Percentiles rank a stretch among this genome's conserved stretches.
Evolutionary conservation across 2,797 vertebrate genomes (phyloP).

Genomic region (Argya squamiceps): DNA sequence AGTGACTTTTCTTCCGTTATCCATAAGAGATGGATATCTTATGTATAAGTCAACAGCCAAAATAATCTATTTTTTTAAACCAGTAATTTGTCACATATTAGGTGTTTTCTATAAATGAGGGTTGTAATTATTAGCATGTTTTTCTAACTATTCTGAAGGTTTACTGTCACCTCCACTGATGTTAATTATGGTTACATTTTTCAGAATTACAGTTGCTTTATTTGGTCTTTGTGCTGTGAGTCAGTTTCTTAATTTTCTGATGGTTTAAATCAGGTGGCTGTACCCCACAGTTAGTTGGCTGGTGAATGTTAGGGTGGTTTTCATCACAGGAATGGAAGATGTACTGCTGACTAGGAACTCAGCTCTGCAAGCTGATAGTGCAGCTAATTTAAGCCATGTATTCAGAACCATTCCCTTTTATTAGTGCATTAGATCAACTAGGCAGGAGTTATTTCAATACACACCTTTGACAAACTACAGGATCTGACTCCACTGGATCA

Average conservation of each 20-base stretch:
- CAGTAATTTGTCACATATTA: background rate
- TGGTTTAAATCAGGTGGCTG: background rate
- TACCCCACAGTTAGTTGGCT: background rate
- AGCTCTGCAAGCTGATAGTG: background rate
- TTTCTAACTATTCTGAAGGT: background rate
- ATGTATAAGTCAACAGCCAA: background rate
- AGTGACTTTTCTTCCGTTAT: background rate
- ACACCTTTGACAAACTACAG: slow-evolving; percentile 90
- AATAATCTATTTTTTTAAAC: background rate
- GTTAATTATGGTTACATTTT: background rate
- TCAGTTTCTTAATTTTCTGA: background rate
- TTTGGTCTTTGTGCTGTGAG: background rate
- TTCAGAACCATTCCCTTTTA: background rate
- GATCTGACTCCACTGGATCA: slow-evolving; percentile 90
- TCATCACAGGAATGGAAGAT: background rate
- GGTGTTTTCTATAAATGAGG: background rate
- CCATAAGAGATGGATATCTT: background rate
- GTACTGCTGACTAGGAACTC: background rate
- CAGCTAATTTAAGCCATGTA: background rate
- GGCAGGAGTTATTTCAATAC: slow-evolving; percentile 2
- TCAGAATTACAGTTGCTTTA: background rate
- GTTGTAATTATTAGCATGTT: background rate
- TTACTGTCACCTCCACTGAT: background rate
- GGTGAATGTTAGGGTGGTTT: background rate
- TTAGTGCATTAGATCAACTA: background rate